These are phyloP conservation scores for Pseudomugil tenellus DNA, from an alignment of 2,797 vertebrate species.

Conservation along the genomic window DNA sequence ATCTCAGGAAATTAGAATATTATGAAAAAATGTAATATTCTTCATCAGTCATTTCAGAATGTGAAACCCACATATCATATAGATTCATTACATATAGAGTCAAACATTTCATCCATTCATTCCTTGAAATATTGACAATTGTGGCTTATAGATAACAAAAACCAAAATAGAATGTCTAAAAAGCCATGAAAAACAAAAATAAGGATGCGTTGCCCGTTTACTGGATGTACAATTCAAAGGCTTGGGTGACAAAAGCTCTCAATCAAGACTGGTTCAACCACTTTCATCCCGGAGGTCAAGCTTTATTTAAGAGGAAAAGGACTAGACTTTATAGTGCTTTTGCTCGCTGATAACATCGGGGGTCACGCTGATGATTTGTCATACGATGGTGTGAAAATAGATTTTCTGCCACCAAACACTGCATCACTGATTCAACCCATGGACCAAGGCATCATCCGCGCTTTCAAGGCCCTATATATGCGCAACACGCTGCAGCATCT, in stretches of 20 bases:
- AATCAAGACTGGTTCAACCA: slow-evolving; percentile 9
- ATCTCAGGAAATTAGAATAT: no score
- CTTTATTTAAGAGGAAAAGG: slow-evolving; percentile 22
- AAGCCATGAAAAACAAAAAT: slow-evolving; percentile 37
- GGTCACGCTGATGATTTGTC: slow-evolving; percentile 24
- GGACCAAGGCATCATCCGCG: slow-evolving; percentile 15
- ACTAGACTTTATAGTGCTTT: slow-evolving; percentile 29
- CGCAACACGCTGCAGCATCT: not conserved
- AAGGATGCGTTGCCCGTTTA: slow-evolving; percentile 21
- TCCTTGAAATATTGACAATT: no score
- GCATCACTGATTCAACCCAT: slow-evolving; percentile 24
- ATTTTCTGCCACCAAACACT: slow-evolving; percentile 9
- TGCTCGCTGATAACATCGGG: slow-evolving; percentile 19
- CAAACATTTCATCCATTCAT: no score
- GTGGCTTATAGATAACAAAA: no score
- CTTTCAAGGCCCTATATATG: slow-evolving; percentile 20
- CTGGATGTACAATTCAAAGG: slow-evolving; percentile 38
- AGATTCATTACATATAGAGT: no score
- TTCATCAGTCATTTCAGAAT: no score
- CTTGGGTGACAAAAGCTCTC: slow-evolving; percentile 24
- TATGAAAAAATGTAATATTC: no score
- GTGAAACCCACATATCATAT: no score
- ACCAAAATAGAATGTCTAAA: no score
- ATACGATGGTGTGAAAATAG: slow-evolving; percentile 21
- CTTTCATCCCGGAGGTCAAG: slow-evolving; percentile 30